These are phyloP conservation scores for Tethya wilhelma DNA, from an alignment of 37 sponge, comb jelly and placozoan genomes.

Conservation along the genomic window DNA sequence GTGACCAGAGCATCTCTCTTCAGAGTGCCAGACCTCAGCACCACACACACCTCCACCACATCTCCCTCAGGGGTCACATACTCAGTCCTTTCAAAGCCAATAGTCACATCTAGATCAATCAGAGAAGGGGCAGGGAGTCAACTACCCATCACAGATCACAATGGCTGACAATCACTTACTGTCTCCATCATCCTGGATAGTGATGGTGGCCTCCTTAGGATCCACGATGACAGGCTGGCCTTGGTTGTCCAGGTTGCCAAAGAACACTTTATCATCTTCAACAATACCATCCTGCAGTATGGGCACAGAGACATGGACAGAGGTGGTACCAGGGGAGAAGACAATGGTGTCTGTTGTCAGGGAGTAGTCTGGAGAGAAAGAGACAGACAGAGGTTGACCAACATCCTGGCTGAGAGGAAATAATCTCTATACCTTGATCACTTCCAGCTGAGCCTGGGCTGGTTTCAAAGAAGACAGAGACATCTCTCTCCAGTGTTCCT, in stretches of 20 bases:
- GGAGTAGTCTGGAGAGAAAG: not conserved
- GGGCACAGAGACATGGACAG: not conserved
- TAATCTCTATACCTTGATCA: not conserved
- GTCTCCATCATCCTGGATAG: not conserved
- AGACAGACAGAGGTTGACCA: too few species aligned
- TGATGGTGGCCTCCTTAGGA: not conserved
- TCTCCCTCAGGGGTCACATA: constrained; percentile 4
- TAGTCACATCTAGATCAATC: constrained; percentile 3
- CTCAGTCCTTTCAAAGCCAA: constrained; percentile 15
- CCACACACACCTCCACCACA: not conserved
- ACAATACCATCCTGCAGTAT: constrained; percentile 1
- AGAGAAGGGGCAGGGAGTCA: not conserved
- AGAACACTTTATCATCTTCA: not conserved
- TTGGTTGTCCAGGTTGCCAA: not conserved
- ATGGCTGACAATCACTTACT: too few species aligned
- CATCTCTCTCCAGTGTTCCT: constrained; percentile 34
- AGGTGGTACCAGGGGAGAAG: not conserved
- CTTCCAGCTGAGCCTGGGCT: constrained; percentile 21
- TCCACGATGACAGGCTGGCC: not conserved
- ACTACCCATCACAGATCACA: too few species aligned
- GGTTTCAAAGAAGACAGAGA: constrained; percentile 19
- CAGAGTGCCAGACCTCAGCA: not conserved
- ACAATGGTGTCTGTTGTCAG: not conserved
- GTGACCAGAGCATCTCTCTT: constrained; percentile 15
- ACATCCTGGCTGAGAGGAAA: too few species aligned